phyloP scores from a whole-genome alignment of 2,113 vertebrate genomes.

The Eulemur macaco region DNA sequence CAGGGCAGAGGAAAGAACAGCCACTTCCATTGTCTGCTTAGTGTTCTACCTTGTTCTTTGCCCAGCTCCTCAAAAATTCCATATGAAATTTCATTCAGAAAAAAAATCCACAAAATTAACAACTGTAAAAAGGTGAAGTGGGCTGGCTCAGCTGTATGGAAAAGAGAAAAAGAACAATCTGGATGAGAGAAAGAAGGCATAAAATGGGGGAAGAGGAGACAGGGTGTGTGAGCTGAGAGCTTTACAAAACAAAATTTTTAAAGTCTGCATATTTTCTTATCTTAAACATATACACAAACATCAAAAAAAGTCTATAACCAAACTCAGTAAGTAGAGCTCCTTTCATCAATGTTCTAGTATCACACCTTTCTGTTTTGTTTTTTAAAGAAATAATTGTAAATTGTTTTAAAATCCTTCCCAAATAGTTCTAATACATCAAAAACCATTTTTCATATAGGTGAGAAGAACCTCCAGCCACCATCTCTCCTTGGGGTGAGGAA shows the following conservation, averaged over 20 bases:
- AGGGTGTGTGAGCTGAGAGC: not conserved
- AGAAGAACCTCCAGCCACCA: conserved; percentile 72
- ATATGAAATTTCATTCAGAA: conserved; percentile 64
- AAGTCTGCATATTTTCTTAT: conserved; percentile 38
- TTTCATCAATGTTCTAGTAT: too few relatives aligned
- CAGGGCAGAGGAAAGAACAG: not conserved
- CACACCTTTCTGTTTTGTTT: not conserved
- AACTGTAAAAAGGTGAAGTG: conserved; percentile 26
- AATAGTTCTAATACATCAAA: conserved; percentile 65
- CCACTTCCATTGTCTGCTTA: not conserved
- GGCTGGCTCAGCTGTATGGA: conserved; percentile 21
- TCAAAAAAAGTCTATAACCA: not conserved
- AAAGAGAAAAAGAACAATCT: conserved; percentile 54
- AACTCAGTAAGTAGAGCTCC: not conserved
- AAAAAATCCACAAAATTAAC: conserved; percentile 73
- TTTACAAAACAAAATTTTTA: conserved; percentile 41
- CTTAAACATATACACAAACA: not conserved
- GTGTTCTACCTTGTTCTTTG: not conserved
- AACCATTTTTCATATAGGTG: conserved; percentile 4
- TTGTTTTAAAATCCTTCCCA: conserved; percentile 51
- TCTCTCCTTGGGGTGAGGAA: conserved; percentile 81
- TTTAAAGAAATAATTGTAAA: conserved; percentile 49
- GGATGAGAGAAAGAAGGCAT: not conserved
- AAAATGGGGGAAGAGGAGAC: not conserved
- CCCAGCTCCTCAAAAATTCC: not conserved